Conservation (phyloP, 2,888 invertebrate genomes). For the Euphydryas editha region DNA sequence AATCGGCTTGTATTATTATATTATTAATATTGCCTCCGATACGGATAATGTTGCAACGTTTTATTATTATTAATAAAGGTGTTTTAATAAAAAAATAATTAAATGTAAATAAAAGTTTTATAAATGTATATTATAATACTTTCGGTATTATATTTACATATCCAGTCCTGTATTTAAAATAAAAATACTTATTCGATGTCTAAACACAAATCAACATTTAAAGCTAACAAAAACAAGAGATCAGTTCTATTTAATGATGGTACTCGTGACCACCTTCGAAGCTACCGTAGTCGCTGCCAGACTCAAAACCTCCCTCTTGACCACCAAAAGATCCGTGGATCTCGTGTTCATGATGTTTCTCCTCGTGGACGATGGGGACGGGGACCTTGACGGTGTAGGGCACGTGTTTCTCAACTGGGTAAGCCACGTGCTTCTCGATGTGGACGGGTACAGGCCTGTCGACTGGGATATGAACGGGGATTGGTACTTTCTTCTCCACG, state of each 20-base stretch:
- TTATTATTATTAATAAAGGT: background rate
- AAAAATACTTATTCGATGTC: slow-evolving; percentile 65
- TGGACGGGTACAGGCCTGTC: slow-evolving; percentile 84
- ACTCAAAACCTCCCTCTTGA: slow-evolving; percentile 43
- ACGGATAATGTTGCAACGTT: background rate
- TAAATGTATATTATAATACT: slow-evolving; percentile 72
- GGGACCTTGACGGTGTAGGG: slow-evolving; percentile 89
- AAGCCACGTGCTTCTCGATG: slow-evolving; percentile 88
- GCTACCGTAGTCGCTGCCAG: slow-evolving; percentile 45
- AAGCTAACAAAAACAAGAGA: slow-evolving; percentile 76
- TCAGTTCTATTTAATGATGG: slow-evolving; percentile 74
- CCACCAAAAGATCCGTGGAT: slow-evolving; percentile 39
- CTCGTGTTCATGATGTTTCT: slow-evolving; percentile 56
- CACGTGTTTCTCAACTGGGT: slow-evolving; percentile 86
- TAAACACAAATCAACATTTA: slow-evolving; percentile 79
- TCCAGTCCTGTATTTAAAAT: slow-evolving; percentile 58
- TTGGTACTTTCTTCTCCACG: slow-evolving; percentile 86
- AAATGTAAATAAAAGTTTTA: slow-evolving; percentile 22
- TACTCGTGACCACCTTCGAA: slow-evolving; percentile 42
- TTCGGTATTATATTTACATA: slow-evolving; percentile 73
- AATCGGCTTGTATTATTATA: background rate
- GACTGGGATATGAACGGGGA: slow-evolving; percentile 86
- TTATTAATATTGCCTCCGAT: background rate
- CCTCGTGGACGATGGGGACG: slow-evolving; percentile 84
- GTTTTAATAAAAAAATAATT: slow-evolving; percentile 1